Conservation (phyloP, 2,113 vertebrate species). For the Athene noctua region DNA sequence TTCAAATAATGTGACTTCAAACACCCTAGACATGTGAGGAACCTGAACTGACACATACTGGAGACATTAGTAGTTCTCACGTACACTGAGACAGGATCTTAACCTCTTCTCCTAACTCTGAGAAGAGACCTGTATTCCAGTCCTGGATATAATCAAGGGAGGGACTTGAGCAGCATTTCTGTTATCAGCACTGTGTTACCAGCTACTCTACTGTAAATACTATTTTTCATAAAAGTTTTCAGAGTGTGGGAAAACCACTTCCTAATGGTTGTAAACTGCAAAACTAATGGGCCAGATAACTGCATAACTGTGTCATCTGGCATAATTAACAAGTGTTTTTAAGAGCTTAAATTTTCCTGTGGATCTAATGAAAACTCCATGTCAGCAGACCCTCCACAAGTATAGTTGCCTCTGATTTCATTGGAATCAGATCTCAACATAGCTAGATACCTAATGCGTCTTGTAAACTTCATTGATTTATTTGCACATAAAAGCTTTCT, state of each 20-base stretch:
- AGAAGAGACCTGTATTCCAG: background rate
- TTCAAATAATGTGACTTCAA: background rate
- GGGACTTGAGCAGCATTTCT: background rate
- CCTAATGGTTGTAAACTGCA: background rate
- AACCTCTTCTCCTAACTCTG: background rate
- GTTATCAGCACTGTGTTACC: background rate
- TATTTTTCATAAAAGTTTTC: background rate
- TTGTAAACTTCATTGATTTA: background rate
- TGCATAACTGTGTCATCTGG: background rate
- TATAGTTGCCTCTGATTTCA: background rate
- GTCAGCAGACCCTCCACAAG: background rate
- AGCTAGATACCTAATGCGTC: background rate
- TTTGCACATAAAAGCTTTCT: background rate
- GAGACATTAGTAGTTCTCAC: background rate
- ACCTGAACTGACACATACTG: background rate
- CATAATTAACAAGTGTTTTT: background rate
- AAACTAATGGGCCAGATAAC: background rate
- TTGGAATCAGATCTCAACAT: background rate
- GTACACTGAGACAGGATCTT: background rate
- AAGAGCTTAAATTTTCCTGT: background rate
- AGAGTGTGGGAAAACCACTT: background rate
- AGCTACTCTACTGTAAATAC: background rate
- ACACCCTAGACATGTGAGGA: background rate
- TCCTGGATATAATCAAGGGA: background rate
- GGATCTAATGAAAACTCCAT: background rate